Conservation (phyloP, 1,140 invertebrate genomes). For the Lethocerus indicus region DNA sequence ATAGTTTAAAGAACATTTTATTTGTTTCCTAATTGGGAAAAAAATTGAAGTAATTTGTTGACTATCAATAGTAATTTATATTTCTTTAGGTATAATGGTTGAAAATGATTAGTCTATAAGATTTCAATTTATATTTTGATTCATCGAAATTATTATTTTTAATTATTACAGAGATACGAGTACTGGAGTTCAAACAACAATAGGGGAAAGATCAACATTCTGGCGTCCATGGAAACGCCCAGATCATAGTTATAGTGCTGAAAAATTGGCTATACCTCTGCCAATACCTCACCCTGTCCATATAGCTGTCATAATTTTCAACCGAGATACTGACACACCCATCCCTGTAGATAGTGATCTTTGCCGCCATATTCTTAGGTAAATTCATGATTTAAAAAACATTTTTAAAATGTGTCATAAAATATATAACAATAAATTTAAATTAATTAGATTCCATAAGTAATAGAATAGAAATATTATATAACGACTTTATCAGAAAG, state of each 20-base stretch:
- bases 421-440: neutral
- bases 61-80: no score
- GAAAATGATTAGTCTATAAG: conserved; percentile 4
- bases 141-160: conserved; percentile 2
- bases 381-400: neutral
- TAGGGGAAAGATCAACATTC: neutral
- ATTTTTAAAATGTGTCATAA: neutral
- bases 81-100: no score
- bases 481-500: neutral
- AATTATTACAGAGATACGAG: conserved; percentile 5
- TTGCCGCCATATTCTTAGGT: conserved; percentile 54
- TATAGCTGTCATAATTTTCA: conserved; percentile 70
- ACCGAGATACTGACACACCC: conserved; percentile 65
- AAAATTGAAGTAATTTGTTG: no score
- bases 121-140: no score
- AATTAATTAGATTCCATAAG: neutral
- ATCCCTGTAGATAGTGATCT: conserved; percentile 62
- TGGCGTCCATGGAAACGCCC: conserved; percentile 44
- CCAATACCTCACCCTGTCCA: conserved; percentile 74
- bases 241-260: conserved; percentile 37
- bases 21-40: no score
- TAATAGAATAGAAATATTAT: neutral
- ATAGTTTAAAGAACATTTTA: no score
- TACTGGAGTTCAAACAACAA: conserved; percentile 4
- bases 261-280: conserved; percentile 60